phyloP scores from a whole-genome alignment of 2,888 invertebrate species.

The Diarsia rubi region DNA sequence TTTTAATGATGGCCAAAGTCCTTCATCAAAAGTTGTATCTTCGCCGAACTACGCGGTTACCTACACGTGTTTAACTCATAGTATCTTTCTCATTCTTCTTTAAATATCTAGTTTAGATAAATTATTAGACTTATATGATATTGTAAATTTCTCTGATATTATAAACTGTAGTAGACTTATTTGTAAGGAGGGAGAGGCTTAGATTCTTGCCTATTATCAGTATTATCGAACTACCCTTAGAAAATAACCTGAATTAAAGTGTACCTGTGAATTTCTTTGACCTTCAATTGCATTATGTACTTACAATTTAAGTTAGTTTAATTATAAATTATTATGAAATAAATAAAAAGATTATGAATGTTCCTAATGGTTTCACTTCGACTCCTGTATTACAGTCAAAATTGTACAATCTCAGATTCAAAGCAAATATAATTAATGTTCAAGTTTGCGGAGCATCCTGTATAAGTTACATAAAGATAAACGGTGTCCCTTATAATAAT shows the following conservation, averaged over 20 bases:
- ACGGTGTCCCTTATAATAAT: constrained; percentile 29
- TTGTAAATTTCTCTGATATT: constrained; percentile 58
- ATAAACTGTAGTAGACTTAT: constrained; percentile 51
- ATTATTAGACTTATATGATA: constrained; percentile 47
- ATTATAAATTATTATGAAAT: constrained; percentile 59
- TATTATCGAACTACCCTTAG: constrained; percentile 60
- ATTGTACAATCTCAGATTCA: background rate
- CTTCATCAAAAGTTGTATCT: constrained; percentile 35
- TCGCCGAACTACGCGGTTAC: constrained; percentile 36
- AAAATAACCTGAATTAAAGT: constrained; percentile 59
- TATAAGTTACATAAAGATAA: constrained; percentile 42
- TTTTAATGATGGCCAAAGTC: constrained; percentile 61
- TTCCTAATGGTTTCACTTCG: constrained; percentile 47
- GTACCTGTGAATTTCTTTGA: constrained; percentile 73
- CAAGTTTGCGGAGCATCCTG: constrained; percentile 39
- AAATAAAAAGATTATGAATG: constrained; percentile 65
- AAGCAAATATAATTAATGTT: constrained; percentile 53
- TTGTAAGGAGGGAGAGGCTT: constrained; percentile 79
- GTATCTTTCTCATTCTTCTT: constrained; percentile 26
- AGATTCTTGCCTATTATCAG: constrained; percentile 68
- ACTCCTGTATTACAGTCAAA: background rate
- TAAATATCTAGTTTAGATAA: constrained; percentile 32
- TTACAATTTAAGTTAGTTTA: constrained; percentile 53
- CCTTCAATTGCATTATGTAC: constrained; percentile 51
- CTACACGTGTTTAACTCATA: constrained; percentile 30